Conservation (phyloP, 2,888 invertebrate genomes). For the Nycteola revayana region DNA sequence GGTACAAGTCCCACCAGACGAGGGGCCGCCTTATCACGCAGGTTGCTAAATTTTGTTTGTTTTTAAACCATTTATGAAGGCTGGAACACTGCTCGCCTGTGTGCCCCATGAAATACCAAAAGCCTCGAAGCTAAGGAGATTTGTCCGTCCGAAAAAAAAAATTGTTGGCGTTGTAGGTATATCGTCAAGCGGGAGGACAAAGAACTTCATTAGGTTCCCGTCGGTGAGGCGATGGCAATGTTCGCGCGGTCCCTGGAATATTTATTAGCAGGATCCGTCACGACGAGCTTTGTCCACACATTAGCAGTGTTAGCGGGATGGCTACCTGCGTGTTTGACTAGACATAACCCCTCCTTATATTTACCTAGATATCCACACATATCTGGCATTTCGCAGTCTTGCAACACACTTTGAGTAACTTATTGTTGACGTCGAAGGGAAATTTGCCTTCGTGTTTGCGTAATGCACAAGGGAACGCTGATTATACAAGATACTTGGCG, state of each 20-base stretch:
- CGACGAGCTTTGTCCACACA: constrained; percentile 76
- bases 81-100: no score
- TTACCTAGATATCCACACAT: constrained; percentile 68
- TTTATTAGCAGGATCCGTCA: constrained; percentile 77
- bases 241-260: constrained; percentile 71
- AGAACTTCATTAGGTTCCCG: constrained; percentile 24
- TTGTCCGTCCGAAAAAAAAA: no score
- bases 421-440: constrained; percentile 70
- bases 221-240: constrained; percentile 39
- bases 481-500: constrained; percentile 56
- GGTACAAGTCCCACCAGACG: no score
- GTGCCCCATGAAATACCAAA: no score
- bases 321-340: constrained; percentile 69
- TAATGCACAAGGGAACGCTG: constrained; percentile 55
- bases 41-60: no score
- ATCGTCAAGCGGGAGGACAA: constrained; percentile 26
- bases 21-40: no score
- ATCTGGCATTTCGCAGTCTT: constrained; percentile 59
- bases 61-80: no score
- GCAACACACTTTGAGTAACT: constrained; percentile 68
- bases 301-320: constrained; percentile 75
- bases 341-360: constrained; percentile 54
- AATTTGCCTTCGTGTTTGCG: constrained; percentile 64
- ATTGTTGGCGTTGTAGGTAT: no score
- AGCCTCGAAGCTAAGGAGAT: no score